Conservation (phyloP, 2,888 invertebrate genomes). For the Sicus ferrugineus region DNA sequence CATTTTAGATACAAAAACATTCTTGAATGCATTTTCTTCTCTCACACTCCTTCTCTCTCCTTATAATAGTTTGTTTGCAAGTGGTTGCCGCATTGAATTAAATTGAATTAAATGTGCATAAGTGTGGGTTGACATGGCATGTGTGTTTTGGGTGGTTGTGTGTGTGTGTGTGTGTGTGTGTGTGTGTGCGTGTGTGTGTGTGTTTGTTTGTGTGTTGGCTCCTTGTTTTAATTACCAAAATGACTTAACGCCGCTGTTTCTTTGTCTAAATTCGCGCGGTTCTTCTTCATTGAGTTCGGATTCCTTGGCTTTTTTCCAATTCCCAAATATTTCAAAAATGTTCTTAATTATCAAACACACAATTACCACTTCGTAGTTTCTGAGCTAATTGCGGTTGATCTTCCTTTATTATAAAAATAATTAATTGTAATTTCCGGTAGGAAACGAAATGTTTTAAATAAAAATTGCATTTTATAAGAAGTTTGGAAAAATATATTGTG, state of each 20-base stretch:
- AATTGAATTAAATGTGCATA: not conserved
- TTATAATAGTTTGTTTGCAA: too few relatives aligned
- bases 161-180: not conserved
- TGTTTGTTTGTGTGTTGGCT: too few relatives aligned
- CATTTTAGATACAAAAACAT: too few relatives aligned
- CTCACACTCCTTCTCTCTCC: too few relatives aligned
- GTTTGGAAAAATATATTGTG: too few relatives aligned
- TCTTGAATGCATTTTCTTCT: too few relatives aligned
- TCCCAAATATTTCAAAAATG: not conserved
- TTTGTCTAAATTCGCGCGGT: not conserved
- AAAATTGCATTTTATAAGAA: too few relatives aligned
- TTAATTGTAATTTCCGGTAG: not conserved
- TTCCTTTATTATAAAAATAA: not conserved
- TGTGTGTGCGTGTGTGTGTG: too few relatives aligned
- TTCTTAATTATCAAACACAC: not conserved
- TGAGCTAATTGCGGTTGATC: not conserved
- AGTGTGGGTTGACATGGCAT: not conserved
- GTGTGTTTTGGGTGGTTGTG: not conserved
- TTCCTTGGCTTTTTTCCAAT: not conserved
- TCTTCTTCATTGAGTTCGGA: not conserved
- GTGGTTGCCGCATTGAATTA: not conserved
- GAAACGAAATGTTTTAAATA: not conserved
- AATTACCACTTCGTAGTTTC: too few relatives aligned
- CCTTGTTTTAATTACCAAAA: slow-evolving; percentile 8
- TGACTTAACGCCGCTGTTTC: not conserved